Percentiles rank a stretch among this genome's conserved stretches.
Conservation (phyloP, 2,888 invertebrate species). For the Ferdinandea cuprea region DNA sequence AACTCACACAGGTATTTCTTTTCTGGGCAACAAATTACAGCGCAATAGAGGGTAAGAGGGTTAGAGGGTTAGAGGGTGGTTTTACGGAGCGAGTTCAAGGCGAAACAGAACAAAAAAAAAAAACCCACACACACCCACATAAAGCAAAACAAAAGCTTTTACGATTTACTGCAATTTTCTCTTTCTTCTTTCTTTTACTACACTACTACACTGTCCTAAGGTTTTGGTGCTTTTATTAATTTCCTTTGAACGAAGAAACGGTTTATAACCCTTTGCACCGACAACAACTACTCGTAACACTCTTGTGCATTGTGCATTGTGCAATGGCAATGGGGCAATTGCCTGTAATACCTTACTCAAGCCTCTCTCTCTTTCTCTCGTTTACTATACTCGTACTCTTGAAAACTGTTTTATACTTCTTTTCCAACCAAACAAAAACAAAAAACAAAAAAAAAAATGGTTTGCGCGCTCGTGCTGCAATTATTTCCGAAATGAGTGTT, state of each 20-base stretch:
- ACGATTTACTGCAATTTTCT: slow-evolving; percentile 52
- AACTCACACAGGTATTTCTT: slow-evolving; percentile 50
- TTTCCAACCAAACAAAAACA: too few species aligned
- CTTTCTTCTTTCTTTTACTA: slow-evolving; percentile 11
- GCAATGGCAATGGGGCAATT: slow-evolving; percentile 44
- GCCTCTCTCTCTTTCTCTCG: too few species aligned
- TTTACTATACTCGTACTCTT: too few species aligned
- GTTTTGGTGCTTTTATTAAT: slow-evolving; percentile 24
- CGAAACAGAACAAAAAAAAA: background rate
- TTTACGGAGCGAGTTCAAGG: background rate
- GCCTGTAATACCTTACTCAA: slow-evolving; percentile 58
- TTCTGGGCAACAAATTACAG: slow-evolving; percentile 61
- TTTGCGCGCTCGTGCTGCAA: slow-evolving; percentile 64
- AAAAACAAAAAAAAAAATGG: too few species aligned
- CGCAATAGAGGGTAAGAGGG: too few species aligned
- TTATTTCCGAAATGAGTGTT: slow-evolving; percentile 53
- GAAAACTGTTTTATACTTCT: slow-evolving; percentile 61
- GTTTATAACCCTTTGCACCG: slow-evolving; percentile 67
- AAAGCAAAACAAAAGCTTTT: slow-evolving; percentile 59
- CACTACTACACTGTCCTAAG: slow-evolving; percentile 41
- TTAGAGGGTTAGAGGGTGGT: slow-evolving; percentile 11
- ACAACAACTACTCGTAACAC: slow-evolving; percentile 37
- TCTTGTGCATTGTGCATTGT: slow-evolving; percentile 48
- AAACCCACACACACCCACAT: background rate
- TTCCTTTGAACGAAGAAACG: slow-evolving; percentile 44